Conservation (phyloP, 2,888 invertebrate species). For the Anthophora plumipes region DNA sequence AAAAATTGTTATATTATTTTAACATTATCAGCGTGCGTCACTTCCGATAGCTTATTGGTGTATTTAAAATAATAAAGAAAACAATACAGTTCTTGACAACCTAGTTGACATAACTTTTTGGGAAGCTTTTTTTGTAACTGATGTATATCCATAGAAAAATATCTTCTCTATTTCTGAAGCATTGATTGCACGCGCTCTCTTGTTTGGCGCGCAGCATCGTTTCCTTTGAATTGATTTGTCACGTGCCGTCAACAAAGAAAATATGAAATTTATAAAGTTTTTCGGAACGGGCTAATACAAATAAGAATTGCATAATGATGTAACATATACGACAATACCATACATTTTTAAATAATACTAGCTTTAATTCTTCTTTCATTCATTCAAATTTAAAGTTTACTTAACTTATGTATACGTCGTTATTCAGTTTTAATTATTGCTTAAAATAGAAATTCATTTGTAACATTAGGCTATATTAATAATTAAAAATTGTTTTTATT, state of each 20-base stretch:
- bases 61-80: not conserved
- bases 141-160: conserved; percentile 1
- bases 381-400: conserved; percentile 2
- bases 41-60: not conserved
- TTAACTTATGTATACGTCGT: not conserved
- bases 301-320: conserved; percentile 29
- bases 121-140: not conserved
- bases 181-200: conserved; percentile 49
- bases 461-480: not conserved
- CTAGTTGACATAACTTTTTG: not conserved
- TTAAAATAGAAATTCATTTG: not conserved
- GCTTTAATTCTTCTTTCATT: not conserved
- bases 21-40: conserved; percentile 4
- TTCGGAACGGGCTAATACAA: conserved; percentile 2
- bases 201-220: conserved; percentile 60
- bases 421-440: not conserved
- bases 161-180: conserved; percentile 49
- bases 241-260: conserved; percentile 31
- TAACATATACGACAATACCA: conserved; percentile 1
- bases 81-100: conserved; percentile 14
- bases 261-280: conserved; percentile 15
- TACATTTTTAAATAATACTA: not conserved
- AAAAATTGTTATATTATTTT: conserved; percentile 3
- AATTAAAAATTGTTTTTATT: conserved; percentile 32
- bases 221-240: conserved; percentile 41